Percentiles rank a stretch among this genome's conserved stretches.
Conservation (phyloP, 2,797 vertebrate genomes). For the Graptemys geographica region DNA sequence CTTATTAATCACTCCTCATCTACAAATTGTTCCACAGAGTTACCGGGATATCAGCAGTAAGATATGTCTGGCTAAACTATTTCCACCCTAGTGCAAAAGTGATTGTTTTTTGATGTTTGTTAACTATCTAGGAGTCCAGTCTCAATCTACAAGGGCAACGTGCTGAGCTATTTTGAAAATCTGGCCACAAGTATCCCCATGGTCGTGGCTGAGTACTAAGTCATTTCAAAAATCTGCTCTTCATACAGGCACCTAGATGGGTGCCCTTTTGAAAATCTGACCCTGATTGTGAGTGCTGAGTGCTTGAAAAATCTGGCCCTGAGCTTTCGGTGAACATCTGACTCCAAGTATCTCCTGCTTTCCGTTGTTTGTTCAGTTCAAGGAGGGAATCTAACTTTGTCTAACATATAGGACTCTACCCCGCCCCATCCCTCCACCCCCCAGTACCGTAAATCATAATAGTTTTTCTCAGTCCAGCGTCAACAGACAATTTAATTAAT, state of each 20-base stretch:
- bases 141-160: not conserved
- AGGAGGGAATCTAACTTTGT: not conserved
- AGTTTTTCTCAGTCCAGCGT: not conserved
- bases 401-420: rapidly evolving
- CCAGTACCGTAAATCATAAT: not conserved
- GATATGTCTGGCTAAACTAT: not conserved
- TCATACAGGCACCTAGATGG: not conserved
- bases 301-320: conserved; percentile 6
- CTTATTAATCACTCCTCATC: not conserved
- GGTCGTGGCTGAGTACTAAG: not conserved
- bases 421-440: not conserved
- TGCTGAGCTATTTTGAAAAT: not conserved
- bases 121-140: not conserved
- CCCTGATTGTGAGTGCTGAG: not conserved
- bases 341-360: not conserved
- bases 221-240: not conserved
- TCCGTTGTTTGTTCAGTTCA: not conserved
- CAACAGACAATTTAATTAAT: not conserved
- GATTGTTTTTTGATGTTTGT: not conserved
- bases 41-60: not conserved
- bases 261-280: conserved; percentile 28
- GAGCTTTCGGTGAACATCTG: not conserved
- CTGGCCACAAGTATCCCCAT: not conserved
- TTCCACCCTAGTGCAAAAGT: not conserved
- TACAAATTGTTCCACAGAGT: not conserved